Evolutionary conservation across 2,797 vertebrate genomes (phyloP).

Genomic region (Rhabdomys pumilio): DNA sequence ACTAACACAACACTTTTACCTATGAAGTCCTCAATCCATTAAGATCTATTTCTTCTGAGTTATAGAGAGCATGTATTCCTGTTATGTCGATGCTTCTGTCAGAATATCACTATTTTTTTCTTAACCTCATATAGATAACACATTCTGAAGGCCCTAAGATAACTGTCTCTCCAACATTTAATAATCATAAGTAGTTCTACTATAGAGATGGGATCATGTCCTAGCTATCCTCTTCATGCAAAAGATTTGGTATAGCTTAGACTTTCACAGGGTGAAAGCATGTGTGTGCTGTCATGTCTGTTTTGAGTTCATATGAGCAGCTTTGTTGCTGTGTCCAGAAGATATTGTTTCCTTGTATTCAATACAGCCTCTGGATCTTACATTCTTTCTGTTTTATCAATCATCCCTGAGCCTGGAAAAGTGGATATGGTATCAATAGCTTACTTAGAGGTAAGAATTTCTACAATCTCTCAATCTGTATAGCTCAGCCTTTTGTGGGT

Average conservation of each 20-base stretch:
- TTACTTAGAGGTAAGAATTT: not conserved
- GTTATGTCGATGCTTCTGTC: too few relatives aligned
- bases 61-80: rapidly evolving
- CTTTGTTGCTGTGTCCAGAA: not conserved
- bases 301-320: not conserved
- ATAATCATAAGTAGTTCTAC: not conserved
- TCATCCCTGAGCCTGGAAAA: not conserved
- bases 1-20: too few relatives aligned
- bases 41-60: not conserved
- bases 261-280: not conserved
- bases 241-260: not conserved
- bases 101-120: not conserved
- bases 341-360: not conserved
- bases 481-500: not conserved
- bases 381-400: not conserved
- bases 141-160: not conserved
- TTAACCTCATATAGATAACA: not conserved
- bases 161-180: not conserved
- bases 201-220: not conserved
- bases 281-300: not conserved
- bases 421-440: not conserved
- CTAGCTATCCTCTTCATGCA: not conserved
- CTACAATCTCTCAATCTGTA: not conserved
- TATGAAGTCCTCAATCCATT: not conserved
- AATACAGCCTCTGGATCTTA: not conserved